Evolutionary conservation across 2,113 vertebrate species (phyloP).

Genomic region (Calyptomena viridis): DNA sequence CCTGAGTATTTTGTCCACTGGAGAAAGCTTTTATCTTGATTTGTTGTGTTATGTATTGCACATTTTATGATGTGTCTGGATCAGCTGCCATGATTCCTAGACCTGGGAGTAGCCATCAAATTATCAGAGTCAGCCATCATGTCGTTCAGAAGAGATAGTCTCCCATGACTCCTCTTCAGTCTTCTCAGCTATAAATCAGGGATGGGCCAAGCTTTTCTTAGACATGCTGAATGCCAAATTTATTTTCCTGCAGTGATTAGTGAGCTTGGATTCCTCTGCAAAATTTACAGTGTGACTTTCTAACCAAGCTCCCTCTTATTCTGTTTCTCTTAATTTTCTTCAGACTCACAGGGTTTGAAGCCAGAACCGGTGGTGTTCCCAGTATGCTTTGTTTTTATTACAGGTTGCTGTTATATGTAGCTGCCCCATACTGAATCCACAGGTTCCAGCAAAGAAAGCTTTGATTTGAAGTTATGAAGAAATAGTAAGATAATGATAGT

Average conservation of each 20-base stretch:
- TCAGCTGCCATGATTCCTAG: constrained; percentile 24
- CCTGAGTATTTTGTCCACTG: constrained; percentile 27
- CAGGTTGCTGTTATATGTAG: not conserved
- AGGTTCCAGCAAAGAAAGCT: not conserved
- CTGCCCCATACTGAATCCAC: not conserved
- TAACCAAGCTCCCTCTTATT: not conserved
- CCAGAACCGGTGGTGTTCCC: not conserved
- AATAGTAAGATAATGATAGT: not conserved
- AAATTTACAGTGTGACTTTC: not conserved
- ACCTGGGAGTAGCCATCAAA: constrained; percentile 46
- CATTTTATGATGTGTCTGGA: constrained; percentile 50
- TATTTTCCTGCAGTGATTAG: not conserved
- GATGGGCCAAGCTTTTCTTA: not conserved
- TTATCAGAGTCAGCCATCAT: constrained; percentile 36
- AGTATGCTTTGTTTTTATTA: not conserved
- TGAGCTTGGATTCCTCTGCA: not conserved
- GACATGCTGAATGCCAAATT: not conserved
- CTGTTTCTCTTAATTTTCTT: not conserved
- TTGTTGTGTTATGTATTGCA: constrained; percentile 38
- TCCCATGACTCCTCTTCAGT: constrained; percentile 11
- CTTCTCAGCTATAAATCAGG: not conserved
- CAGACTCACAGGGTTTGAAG: not conserved
- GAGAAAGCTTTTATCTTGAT: constrained; percentile 58
- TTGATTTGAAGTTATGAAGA: not conserved
- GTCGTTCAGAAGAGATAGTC: constrained; percentile 27